Evolutionary conservation across 1,140 invertebrate species (phyloP).

Genomic region (Brachionus koreanus): DNA sequence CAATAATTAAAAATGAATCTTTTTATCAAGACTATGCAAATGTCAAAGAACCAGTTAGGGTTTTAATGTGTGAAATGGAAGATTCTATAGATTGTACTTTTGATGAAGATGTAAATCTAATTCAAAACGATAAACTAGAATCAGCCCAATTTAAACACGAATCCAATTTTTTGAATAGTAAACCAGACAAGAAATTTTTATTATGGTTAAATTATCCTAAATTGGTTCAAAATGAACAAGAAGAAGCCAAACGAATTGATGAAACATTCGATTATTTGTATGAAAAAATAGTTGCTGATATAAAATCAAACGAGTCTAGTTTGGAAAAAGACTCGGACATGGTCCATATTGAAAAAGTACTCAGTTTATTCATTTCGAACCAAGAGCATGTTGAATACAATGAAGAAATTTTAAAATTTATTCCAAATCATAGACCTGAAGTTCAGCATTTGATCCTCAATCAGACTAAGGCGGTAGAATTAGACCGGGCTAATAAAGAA

Average conservation of each 20-base stretch:
- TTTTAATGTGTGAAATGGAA: conserved; percentile 29
- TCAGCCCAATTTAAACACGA: not conserved
- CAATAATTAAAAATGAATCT: not conserved
- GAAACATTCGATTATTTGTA: conserved; percentile 41
- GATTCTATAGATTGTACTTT: not conserved
- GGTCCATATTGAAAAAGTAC: not conserved
- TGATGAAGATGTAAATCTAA: not conserved
- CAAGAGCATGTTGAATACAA: conserved; percentile 33
- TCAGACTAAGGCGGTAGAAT: not conserved
- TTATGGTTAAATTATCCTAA: conserved; percentile 43
- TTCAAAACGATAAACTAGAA: not conserved
- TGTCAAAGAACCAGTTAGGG: not conserved
- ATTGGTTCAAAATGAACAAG: not conserved
- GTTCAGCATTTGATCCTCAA: not conserved
- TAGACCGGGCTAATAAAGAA: not conserved
- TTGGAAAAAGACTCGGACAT: conserved; percentile 6
- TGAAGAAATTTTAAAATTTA: not conserved
- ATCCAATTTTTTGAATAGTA: not conserved
- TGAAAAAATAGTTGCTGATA: not conserved
- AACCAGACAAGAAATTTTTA: conserved; percentile 39
- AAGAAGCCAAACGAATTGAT: conserved; percentile 31
- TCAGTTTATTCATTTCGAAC: conserved; percentile 27
- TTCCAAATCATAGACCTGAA: conserved; percentile 17
- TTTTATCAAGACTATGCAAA: not conserved
- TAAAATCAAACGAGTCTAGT: not conserved